phyloP scores from a whole-genome alignment of 2,888 invertebrate species.

The Molorchus minor region DNA sequence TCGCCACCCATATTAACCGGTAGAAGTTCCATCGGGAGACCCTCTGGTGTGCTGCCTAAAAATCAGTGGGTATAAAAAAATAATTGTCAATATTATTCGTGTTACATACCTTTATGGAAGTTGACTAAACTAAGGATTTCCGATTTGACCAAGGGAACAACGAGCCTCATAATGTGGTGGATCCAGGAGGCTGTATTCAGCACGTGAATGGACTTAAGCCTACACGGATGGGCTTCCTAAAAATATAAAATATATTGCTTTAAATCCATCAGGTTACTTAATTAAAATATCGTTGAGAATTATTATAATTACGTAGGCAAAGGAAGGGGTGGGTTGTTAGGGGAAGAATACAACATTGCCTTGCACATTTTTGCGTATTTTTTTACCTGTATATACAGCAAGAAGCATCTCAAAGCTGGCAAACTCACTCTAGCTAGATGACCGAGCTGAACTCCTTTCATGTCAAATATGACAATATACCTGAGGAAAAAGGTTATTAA shows the following conservation, averaged over 20 bases:
- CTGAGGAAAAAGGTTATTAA: constrained; percentile 41
- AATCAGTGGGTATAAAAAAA: constrained; percentile 15
- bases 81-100: neutral
- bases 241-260: constrained; percentile 41
- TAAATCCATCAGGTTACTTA: neutral
- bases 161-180: constrained; percentile 73
- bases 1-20: constrained; percentile 72
- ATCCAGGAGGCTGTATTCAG: constrained; percentile 74
- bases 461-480: constrained; percentile 74
- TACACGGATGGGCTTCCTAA: constrained; percentile 73
- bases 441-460: constrained; percentile 73
- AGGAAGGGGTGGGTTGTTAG: no score
- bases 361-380: no score
- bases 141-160: constrained; percentile 72
- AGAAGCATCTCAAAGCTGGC: constrained; percentile 71
- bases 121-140: constrained; percentile 70
- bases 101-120: constrained; percentile 62
- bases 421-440: constrained; percentile 72
- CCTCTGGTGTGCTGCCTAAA: constrained; percentile 56
- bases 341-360: no score
- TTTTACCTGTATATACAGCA: constrained; percentile 72
- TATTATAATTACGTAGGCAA: no score
- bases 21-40: constrained; percentile 58
- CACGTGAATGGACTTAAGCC: constrained; percentile 72
- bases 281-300: neutral